These are phyloP conservation scores for Scytalopus superciliaris DNA, from an alignment of 2,113 vertebrate species.

Conservation along the genomic window DNA sequence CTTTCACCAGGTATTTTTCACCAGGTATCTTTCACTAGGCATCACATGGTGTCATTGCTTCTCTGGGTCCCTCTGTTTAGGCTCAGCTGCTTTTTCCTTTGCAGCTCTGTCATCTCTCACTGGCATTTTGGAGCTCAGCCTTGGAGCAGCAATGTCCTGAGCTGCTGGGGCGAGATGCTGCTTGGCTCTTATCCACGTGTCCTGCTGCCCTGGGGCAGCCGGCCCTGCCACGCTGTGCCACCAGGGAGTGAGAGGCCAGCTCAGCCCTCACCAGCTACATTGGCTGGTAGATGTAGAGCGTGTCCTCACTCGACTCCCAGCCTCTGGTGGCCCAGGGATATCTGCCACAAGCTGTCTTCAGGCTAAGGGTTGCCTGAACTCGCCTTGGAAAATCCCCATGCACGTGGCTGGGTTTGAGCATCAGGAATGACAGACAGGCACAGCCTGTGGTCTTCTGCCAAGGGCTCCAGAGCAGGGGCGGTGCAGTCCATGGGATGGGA, in stretches of 20 bases:
- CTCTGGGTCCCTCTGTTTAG: not conserved
- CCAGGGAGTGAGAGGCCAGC: not conserved
- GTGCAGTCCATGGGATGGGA: accelerated
- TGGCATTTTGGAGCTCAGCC: not conserved
- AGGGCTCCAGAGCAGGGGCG: not conserved
- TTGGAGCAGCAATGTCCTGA: not conserved
- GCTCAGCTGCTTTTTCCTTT: not conserved
- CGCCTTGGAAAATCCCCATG: accelerated
- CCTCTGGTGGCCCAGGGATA: not conserved
- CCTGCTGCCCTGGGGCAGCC: not conserved
- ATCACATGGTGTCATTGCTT: not conserved
- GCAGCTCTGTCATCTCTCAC: not conserved
- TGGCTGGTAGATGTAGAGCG: not conserved
- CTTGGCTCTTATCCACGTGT: not conserved
- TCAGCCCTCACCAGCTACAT: not conserved
- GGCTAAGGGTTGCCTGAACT: not conserved
- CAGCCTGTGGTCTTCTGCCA: not conserved
- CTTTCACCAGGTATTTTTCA: not conserved
- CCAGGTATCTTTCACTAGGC: not conserved
- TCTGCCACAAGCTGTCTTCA: not conserved
- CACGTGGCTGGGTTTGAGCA: accelerated
- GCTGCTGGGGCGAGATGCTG: not conserved
- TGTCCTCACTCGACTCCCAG: not conserved
- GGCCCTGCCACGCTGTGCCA: accelerated
- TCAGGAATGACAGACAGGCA: accelerated